A percentile compares a stretch with the other conserved stretches of the same genome.
Conservation (phyloP, 2,113 vertebrate species). For the Aphelocoma coerulescens region DNA sequence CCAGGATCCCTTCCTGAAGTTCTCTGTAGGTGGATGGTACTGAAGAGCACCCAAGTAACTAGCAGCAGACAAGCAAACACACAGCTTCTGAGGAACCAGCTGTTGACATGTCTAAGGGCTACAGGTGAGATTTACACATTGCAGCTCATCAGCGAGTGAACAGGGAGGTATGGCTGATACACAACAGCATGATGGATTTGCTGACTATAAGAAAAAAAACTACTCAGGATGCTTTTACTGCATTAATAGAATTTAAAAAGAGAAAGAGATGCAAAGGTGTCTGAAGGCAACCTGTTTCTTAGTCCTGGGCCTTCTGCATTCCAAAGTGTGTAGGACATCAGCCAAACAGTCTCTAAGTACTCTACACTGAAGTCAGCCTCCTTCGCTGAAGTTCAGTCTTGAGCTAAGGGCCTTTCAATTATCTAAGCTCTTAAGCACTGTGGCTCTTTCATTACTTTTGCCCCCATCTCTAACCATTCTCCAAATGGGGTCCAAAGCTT, state of each 20-base stretch:
- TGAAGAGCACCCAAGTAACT: background rate
- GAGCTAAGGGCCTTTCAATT: background rate
- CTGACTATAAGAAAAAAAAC: background rate
- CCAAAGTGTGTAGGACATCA: background rate
- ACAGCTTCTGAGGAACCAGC: background rate
- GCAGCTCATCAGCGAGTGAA: background rate
- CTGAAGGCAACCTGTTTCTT: background rate
- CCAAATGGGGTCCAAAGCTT: background rate
- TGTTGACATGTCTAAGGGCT: background rate
- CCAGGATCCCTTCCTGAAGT: background rate
- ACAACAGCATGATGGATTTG: background rate
- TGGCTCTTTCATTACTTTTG: background rate
- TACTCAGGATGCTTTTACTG: background rate
- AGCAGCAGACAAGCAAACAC: background rate
- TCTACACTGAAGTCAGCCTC: background rate
- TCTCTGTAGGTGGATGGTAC: background rate
- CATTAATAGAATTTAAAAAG: background rate
- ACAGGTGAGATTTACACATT: background rate
- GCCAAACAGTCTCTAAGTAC: background rate
- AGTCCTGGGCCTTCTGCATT: background rate
- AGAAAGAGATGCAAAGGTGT: background rate
- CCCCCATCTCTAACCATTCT: background rate
- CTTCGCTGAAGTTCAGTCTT: background rate
- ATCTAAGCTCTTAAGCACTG: background rate
- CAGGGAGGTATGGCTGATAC: background rate